Evolutionary conservation across 2,797 vertebrate genomes (phyloP).

Genomic region (Amniataba percoides): DNA sequence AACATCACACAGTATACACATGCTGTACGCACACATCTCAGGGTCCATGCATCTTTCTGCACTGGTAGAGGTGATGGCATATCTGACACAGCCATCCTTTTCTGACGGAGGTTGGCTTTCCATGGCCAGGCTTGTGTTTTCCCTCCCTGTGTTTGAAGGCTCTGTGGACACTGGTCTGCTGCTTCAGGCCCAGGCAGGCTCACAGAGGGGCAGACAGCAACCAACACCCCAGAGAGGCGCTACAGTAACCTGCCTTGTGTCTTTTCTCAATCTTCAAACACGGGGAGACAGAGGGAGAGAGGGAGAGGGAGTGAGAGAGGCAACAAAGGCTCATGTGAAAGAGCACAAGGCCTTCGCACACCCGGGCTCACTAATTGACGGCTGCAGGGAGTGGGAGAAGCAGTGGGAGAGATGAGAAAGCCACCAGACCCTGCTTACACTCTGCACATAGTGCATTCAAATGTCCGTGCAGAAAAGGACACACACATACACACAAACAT

Average conservation of each 20-base stretch:
- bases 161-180: constrained; percentile 64
- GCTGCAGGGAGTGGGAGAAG: constrained; percentile 80
- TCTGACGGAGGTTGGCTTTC: constrained; percentile 44
- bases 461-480: constrained; percentile 47
- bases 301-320: constrained; percentile 60
- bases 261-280: constrained; percentile 86
- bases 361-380: constrained; percentile 84
- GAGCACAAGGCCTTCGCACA: constrained; percentile 79
- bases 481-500: constrained; percentile 37
- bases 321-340: constrained; percentile 84
- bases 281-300: constrained; percentile 46
- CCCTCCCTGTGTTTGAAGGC: constrained; percentile 61
- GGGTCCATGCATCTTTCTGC: constrained; percentile 18
- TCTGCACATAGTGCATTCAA: constrained; percentile 48
- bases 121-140: constrained; percentile 40
- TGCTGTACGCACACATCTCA: constrained; percentile 18
- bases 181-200: constrained; percentile 65
- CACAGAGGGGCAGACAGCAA: constrained; percentile 62
- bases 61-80: constrained; percentile 31
- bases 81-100: constrained; percentile 40
- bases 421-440: constrained; percentile 52
- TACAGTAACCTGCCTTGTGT: constrained; percentile 82
- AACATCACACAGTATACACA: constrained; percentile 18
- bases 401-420: constrained; percentile 69
- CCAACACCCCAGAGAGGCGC: constrained; percentile 72